Base-by-base conservation (phyloP, 2,888 invertebrate genomes). In the Hanleya hanleyi region DNA sequence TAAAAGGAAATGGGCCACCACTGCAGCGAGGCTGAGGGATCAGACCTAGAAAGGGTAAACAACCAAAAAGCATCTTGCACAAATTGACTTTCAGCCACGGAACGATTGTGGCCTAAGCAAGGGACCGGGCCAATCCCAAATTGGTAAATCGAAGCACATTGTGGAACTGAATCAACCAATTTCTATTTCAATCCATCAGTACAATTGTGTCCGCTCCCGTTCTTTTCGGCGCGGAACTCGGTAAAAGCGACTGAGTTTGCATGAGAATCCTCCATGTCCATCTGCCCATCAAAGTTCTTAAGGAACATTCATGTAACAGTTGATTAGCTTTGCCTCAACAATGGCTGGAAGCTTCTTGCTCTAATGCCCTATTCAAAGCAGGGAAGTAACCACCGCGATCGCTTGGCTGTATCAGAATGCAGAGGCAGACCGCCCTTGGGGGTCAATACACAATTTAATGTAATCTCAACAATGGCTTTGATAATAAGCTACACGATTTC, bases 391-490 rank as follows among this genome's bases (percentile, higher is more conserved):
- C 57, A 26, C 1, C 32, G 32, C 32, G 57, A 4, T 29, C 57
- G 4, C 1, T 1, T 15, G 29, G 12, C 29, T 29, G 57, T 57
- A 57, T 57, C 57, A 57, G 29, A 57, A 57, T 57, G 57, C 57
- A 57, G 32, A 29, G 32, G 57, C 57, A 57, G 57, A 57, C 29
- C 22, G 29, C 26, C 2, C 22, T 9, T 15, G 47, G 7, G 57
- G 22, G 1, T 57, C 57, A 4, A 57, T 57, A 57, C 57, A 57
- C 57, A 57, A 57, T 57, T 57, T 29, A 57, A 57, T 29, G 57
- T 57, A 57, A 57, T 57, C 57, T 57, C 32, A 57, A 57, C 57
- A 57, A 57, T 57, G 57, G 29, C 57, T 57, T 29, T 57, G 57
- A 22, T 57, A 29, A 57, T 29, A 57, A 15, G 32, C 57, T 57